Evolutionary conservation across 2,113 vertebrate species (phyloP).

Genomic region (Brachypodius melanocephalos): DNA sequence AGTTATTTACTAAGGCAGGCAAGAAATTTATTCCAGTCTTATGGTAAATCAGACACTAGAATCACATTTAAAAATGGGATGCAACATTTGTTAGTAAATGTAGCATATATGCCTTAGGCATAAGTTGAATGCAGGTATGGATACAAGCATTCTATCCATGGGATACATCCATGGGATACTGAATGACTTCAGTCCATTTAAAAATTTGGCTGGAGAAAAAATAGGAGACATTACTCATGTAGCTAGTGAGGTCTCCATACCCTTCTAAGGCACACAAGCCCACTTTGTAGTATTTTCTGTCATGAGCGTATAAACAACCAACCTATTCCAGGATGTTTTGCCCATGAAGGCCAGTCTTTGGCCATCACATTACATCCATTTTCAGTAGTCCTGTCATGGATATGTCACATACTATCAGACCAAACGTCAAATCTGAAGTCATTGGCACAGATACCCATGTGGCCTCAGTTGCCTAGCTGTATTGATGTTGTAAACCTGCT

Average conservation of each 20-base stretch:
- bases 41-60: not conserved
- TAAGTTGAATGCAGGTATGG: not conserved
- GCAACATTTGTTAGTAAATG: not conserved
- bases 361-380: not conserved
- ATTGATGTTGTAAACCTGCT: not conserved
- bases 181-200: not conserved
- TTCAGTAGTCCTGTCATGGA: not conserved
- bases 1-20: not conserved
- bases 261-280: not conserved
- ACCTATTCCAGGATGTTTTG: not conserved
- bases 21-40: not conserved
- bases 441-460: not conserved
- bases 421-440: not conserved
- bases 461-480: not conserved
- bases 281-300: not conserved
- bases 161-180: not conserved
- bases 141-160: not conserved
- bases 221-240: not conserved
- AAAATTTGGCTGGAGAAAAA: not conserved
- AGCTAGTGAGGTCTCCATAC: not conserved
- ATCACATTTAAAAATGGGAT: not conserved
- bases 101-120: not conserved
- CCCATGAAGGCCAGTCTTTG: not conserved
- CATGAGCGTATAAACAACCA: not conserved
- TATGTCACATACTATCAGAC: not conserved